Conservation (phyloP, 2,888 invertebrate species). For the Phyllotreta cruciferae region DNA sequence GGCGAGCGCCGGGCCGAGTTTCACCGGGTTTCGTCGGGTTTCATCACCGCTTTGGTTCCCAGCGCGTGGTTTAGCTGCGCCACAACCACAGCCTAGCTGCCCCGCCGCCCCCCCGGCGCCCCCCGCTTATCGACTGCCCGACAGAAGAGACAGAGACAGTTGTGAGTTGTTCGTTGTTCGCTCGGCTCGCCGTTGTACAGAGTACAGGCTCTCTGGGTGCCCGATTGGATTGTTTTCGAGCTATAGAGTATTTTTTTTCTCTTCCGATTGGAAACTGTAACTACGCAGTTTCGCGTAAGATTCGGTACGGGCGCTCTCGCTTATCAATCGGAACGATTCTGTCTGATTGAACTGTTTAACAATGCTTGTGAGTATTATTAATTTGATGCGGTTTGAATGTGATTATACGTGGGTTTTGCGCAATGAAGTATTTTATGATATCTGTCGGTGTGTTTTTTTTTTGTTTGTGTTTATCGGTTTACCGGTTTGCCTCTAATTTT, state of each 20-base stretch:
- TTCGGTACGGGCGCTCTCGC: background rate
- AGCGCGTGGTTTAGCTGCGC: constrained; percentile 46
- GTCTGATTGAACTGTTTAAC: constrained; percentile 42
- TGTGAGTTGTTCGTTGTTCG: constrained; percentile 31
- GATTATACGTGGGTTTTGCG: constrained; percentile 36
- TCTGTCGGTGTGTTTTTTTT: too few relatives aligned
- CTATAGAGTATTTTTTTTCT: constrained; percentile 32
- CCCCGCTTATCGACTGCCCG: constrained; percentile 29
- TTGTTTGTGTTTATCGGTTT: too few relatives aligned
- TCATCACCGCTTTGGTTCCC: constrained; percentile 43
- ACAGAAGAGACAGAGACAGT: constrained; percentile 34
- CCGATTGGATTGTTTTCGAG: constrained; percentile 24
- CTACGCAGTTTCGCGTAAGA: constrained; percentile 3
- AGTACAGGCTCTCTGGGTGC: constrained; percentile 26
- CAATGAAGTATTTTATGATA: constrained; percentile 18
- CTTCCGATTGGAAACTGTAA: background rate
- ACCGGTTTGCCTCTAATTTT: too few relatives aligned
- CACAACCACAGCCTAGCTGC: constrained; percentile 42
- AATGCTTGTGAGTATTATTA: constrained; percentile 51
- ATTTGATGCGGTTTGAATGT: constrained; percentile 37
- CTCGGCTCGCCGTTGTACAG: constrained; percentile 38
- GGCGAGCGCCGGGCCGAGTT: constrained; percentile 41
- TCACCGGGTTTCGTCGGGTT: constrained; percentile 44
- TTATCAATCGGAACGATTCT: constrained; percentile 28
- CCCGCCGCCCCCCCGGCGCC: constrained; percentile 31